These are phyloP conservation scores for Eupleurogrammus muticus DNA, from an alignment of 2,797 vertebrate species.

Conservation along the genomic window DNA sequence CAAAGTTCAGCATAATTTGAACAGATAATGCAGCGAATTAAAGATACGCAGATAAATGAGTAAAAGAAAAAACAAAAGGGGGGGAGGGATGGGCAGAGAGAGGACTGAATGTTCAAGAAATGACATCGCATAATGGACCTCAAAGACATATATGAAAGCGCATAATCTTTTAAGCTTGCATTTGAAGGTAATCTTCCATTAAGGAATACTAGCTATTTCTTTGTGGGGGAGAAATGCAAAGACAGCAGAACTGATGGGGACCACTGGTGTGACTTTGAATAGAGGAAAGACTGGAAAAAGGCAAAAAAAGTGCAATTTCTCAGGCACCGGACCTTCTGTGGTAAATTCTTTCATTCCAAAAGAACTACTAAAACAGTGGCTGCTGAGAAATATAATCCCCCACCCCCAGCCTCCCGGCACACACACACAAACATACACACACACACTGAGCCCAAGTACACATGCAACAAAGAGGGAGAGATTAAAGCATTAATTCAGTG, in stretches of 20 bases:
- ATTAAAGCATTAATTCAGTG: conserved; percentile 83
- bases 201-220: conserved; percentile 80
- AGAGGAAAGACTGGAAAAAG: conserved; percentile 67
- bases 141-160: conserved; percentile 78
- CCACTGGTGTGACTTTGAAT: conserved; percentile 80
- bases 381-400: conserved; percentile 73
- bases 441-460: conserved; percentile 66
- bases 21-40: conserved; percentile 68
- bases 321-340: conserved; percentile 48
- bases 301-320: conserved; percentile 74
- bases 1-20: conserved; percentile 54
- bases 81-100: conserved; percentile 47
- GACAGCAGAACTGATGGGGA: conserved; percentile 81
- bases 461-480: conserved; percentile 79
- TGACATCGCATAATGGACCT: conserved; percentile 77
- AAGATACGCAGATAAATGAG: conserved; percentile 64
- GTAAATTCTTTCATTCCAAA: conserved; percentile 67
- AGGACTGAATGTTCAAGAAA: conserved; percentile 64
- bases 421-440: conserved; percentile 42
- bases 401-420: conserved; percentile 45
- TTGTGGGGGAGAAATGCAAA: conserved; percentile 80
- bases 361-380: conserved; percentile 76
- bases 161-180: conserved; percentile 82
- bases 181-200: conserved; percentile 85
- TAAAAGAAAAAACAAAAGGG: conserved; percentile 56